These are phyloP conservation scores for Pangasius larnaudii DNA, from an alignment of 2,797 vertebrate species.

Conservation along the genomic window DNA sequence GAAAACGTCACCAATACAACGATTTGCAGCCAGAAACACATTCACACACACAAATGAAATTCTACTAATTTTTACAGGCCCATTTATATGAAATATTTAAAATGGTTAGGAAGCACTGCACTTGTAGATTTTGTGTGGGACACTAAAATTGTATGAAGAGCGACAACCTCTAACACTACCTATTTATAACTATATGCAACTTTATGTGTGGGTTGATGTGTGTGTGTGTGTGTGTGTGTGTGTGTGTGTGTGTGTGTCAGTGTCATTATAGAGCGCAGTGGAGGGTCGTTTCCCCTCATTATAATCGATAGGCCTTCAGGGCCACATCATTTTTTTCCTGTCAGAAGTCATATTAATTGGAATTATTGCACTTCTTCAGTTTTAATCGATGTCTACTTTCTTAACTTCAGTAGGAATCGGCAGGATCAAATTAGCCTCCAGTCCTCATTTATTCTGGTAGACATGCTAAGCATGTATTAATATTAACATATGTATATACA, in stretches of 20 bases:
- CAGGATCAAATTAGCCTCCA: neutral
- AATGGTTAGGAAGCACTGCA: neutral
- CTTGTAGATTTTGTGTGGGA: neutral
- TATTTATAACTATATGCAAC: neutral
- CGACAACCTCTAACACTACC: neutral
- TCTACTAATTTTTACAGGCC: neutral
- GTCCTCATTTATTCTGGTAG: neutral
- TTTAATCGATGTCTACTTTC: neutral
- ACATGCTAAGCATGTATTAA: too few relatives aligned
- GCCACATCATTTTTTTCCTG: neutral
- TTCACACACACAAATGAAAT: neutral
- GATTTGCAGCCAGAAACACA: too few relatives aligned
- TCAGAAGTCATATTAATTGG: conserved; percentile 21
- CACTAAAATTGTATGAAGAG: neutral
- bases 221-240: neutral
- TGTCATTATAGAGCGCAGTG: neutral
- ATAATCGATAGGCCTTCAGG: conserved; percentile 13
- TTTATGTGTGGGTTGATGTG: neutral
- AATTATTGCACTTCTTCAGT: neutral
- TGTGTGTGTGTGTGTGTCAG: neutral
- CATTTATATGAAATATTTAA: neutral
- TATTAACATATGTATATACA: neutral
- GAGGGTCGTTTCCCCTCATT: conserved; percentile 6
- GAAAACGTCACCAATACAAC: neutral
- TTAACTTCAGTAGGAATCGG: neutral